Evolutionary conservation across 1,140 invertebrate genomes (phyloP).

Genomic region (Wasmannia auropunctata): DNA sequence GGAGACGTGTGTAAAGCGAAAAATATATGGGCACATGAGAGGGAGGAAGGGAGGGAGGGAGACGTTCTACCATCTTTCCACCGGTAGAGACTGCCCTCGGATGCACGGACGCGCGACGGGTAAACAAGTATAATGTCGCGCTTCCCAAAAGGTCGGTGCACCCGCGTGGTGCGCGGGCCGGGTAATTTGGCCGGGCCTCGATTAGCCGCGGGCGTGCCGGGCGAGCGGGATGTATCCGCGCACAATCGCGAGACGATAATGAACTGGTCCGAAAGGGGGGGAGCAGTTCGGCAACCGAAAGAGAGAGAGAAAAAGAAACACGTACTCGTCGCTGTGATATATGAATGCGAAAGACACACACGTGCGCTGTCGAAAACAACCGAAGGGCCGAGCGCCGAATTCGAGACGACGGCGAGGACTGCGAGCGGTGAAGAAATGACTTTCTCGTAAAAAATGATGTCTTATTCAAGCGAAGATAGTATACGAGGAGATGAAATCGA

Average conservation of each 20-base stretch:
- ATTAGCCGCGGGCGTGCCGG: conserved; percentile 60
- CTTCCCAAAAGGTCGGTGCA: conserved; percentile 52
- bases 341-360: conserved; percentile 22
- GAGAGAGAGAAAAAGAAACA: too few relatives aligned
- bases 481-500: background rate
- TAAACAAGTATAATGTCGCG: conserved; percentile 67
- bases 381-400: background rate
- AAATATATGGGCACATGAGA: conserved; percentile 5
- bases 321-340: conserved; percentile 38
- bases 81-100: conserved; percentile 15
- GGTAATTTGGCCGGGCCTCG: conserved; percentile 69
- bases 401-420: background rate
- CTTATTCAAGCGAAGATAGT: background rate
- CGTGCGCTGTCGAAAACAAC: background rate
- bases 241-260: conserved; percentile 57
- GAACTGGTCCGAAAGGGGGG: conserved; percentile 15
- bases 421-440: background rate
- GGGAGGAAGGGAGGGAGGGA: too few relatives aligned
- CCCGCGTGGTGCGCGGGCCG: conserved; percentile 27
- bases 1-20: conserved; percentile 16
- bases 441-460: background rate
- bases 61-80: conserved; percentile 33
- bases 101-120: background rate
- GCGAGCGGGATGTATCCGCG: conserved; percentile 64
- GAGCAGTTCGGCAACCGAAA: conserved; percentile 41